Evolutionary conservation across 2,888 invertebrate genomes (phyloP).

Genomic region (Penaeus monodon): DNA sequence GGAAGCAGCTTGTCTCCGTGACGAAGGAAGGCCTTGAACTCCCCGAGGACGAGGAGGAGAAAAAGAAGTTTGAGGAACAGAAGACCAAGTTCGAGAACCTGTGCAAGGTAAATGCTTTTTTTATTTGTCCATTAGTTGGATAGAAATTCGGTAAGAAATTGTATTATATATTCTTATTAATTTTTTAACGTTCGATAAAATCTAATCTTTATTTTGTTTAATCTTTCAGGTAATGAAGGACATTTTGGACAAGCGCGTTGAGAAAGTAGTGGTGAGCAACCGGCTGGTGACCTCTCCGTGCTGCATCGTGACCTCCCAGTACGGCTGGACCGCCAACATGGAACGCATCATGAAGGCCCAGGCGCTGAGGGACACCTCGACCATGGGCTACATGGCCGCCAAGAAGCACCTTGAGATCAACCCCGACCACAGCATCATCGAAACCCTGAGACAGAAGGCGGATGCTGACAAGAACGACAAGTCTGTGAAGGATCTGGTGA

Average conservation of each 20-base stretch:
- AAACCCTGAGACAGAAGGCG: constrained; percentile 89
- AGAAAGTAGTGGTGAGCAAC: constrained; percentile 97
- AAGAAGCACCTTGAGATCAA: constrained; percentile 99
- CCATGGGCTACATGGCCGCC: constrained; percentile 99
- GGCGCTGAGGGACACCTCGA: constrained; percentile 96
- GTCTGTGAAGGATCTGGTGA: constrained; percentile 96
- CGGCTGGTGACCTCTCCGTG: constrained; percentile 97
- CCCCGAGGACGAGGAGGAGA: constrained; percentile 96
- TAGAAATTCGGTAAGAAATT: background rate
- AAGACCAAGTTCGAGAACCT: constrained; percentile 81
- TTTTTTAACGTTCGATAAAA: too few relatives aligned
- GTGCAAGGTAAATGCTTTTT: constrained; percentile 77
- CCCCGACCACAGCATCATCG: constrained; percentile 94
- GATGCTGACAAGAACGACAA: constrained; percentile 98
- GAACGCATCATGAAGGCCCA: constrained; percentile 99
- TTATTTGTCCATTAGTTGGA: too few relatives aligned
- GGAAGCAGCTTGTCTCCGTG: constrained; percentile 94
- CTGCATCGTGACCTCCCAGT: constrained; percentile 98
- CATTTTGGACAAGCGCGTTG: constrained; percentile 97
- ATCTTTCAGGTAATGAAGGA: constrained; percentile 83
- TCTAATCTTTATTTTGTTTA: background rate
- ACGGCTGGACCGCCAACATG: constrained; percentile 99
- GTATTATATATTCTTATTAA: background rate
- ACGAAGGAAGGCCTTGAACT: constrained; percentile 98
- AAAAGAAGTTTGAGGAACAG: constrained; percentile 95